Conservation (phyloP, 2,888 invertebrate genomes). For the Buathra laborator region DNA sequence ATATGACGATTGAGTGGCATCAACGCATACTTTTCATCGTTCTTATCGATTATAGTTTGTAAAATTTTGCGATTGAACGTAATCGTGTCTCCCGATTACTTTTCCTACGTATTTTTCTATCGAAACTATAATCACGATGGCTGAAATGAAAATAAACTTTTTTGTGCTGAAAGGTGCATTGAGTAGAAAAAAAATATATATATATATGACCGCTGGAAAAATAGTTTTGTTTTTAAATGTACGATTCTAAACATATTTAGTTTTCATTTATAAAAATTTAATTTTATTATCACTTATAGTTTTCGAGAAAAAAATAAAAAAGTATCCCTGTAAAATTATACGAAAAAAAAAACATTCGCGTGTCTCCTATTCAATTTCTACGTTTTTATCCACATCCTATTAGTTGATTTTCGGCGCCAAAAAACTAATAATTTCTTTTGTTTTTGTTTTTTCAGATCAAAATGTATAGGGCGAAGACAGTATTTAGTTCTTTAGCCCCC, state of each 20-base stretch:
- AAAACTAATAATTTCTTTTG: slow-evolving; percentile 7
- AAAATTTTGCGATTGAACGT: background rate
- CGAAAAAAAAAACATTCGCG: background rate
- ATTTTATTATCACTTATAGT: background rate
- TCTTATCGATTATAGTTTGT: background rate
- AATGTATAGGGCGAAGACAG: slow-evolving; percentile 93
- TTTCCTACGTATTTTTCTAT: too few species aligned
- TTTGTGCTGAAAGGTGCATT: too few species aligned
- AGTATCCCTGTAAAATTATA: background rate
- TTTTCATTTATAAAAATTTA: too few species aligned
- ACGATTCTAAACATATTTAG: too few species aligned
- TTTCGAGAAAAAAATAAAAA: background rate
- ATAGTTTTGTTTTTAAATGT: too few species aligned
- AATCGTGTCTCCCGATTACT: background rate
- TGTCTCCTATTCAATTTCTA: background rate
- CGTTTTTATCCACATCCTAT: background rate
- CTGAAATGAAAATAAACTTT: too few species aligned
- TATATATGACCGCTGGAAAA: too few species aligned
- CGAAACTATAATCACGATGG: too few species aligned
- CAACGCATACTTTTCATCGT: background rate
- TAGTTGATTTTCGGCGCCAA: too few species aligned
- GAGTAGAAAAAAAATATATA: too few species aligned
- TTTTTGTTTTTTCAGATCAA: slow-evolving; percentile 80
- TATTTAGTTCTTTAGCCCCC: slow-evolving; percentile 89
- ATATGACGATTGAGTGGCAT: too few species aligned